Percentiles rank a stretch among this genome's conserved stretches.
Conservation (phyloP, 2,888 invertebrate species). For the Erebia epiphron region DNA sequence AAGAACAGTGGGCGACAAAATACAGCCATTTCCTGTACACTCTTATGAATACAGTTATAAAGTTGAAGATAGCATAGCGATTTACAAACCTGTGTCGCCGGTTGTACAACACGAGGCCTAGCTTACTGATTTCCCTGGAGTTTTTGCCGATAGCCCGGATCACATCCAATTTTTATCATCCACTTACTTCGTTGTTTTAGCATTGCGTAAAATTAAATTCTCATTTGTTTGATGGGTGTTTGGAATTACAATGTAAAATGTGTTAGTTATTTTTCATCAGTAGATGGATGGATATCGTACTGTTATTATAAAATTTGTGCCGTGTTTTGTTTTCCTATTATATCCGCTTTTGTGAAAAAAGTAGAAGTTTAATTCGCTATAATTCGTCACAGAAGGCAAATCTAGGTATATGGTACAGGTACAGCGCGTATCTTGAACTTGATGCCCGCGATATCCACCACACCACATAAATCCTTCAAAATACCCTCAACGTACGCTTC, state of each 20-base stretch:
- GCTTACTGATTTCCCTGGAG: constrained; percentile 71
- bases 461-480: too few species aligned
- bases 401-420: too few species aligned
- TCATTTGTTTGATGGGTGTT: constrained; percentile 24
- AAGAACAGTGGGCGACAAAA: constrained; percentile 14
- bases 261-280: background rate
- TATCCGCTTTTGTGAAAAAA: too few species aligned
- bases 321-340: too few species aligned
- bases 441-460: too few species aligned
- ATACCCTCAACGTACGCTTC: too few species aligned
- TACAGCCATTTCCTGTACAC: background rate
- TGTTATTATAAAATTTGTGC: too few species aligned
- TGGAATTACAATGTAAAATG: background rate
- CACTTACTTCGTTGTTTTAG: constrained; percentile 36
- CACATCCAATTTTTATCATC: constrained; percentile 69
- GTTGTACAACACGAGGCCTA: constrained; percentile 43
- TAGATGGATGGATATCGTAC: too few species aligned
- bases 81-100: background rate
- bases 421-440: too few species aligned
- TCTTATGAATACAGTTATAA: constrained; percentile 4
- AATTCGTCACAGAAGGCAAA: too few species aligned
- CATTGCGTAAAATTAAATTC: constrained; percentile 30
- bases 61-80: background rate
- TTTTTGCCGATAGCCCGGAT: constrained; percentile 61
- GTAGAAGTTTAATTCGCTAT: too few species aligned